Evolutionary conservation across 1,140 invertebrate genomes (phyloP), one percentile per base, ranked within the genome.

Genomic region (Heterodera schachtii): DNA sequence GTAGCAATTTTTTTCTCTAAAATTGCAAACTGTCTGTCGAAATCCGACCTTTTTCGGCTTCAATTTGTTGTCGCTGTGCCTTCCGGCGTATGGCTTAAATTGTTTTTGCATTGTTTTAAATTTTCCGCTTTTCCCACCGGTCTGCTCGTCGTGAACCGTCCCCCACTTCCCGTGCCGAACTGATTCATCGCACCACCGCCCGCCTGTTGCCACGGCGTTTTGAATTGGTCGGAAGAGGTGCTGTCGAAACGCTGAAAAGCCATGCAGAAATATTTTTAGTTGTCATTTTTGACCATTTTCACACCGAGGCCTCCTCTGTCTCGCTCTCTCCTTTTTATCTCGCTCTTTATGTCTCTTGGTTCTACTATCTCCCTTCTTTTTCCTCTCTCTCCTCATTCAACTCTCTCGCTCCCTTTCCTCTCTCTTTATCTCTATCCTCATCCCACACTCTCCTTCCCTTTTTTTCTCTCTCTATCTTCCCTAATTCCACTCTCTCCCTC

Each of bases 1-100:
- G 4, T 8, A 3, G 7, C 9, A 47, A 74, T 57, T 21, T 74
- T 19, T 19, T n/a, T 47, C 19, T 74, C 19, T 3, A 49, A n/a
- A 19, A 41, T 74, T 74, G 31, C 0, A 31, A 31, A 31, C 31
- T 31, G 31, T 47, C 7, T 16, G 52, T 11, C 52, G 52, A 31
- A n/a, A 31, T 31, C 31, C 31, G 31, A 71, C 69, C 69, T 69
- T 78, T 70, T 78, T 78, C 70, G 60, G 77, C 44, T 69, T 64
- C 49, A 78, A 66, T 78, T 78, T 78, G 70, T 78, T 78, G 70
- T 78, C 77, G 44, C 57, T 71, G 77, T 78, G 52, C 19, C 77
- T 60, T 7, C 77, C 77, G 70, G 31, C 41, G 41, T 64, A 67
- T 41, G 70, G 46, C 31, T 78, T 7, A 69, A 78, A 69, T 69